Evolutionary conservation across 2,113 vertebrate species (phyloP), one percentile per base, ranked within the genome.

Genomic region (Chloropsis cyanopogon): DNA sequence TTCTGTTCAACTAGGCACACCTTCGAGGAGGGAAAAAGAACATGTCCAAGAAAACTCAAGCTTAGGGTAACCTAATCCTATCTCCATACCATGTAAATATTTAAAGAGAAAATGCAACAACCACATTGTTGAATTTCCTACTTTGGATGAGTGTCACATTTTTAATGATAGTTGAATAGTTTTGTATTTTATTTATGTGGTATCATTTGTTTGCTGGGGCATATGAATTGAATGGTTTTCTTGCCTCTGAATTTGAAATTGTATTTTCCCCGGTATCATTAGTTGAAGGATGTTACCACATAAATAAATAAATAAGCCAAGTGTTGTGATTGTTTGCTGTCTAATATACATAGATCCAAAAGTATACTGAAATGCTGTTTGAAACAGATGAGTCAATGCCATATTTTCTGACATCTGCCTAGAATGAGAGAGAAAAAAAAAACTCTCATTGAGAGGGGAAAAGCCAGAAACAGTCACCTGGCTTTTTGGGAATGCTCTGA

Each of bases 331-430:
- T 87, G 66, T 95, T 96, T 94, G 70, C 72, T 92, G 54, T 86
- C 46, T 68, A 87, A 88, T 95, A 79, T 44, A 71, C 60, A 42
- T 63, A 44, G 91, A 88, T 94, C 52, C 60, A 84, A 92, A 88
- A 46, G 69, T 88, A 92, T 92, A 87, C 92, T 88, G 46, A 95
- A 94, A 82, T 97, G 95, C 91, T 86, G 13, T 94, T 96, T 98
- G 97, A 97, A 98, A 97, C 89, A 94, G 92, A 97, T 97, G 95
- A 98, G 91, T 98, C 97, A 98, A 96, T 97, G 84, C 9, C 92
- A 97, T 96, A 95, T 90, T 97, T 97, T 96, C 92, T 95, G 78
- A 93, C 86, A 92, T 93, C 86, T 92, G 78, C 93, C 56, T 79
- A 94, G 81, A 96, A 97, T 97, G 91, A 81, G 97, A 95, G 97